Percentiles rank a stretch among this genome's conserved stretches.
Evolutionary conservation across 2,113 vertebrate species (phyloP).

Genomic region (Choloepus hoffmanni): DNA sequence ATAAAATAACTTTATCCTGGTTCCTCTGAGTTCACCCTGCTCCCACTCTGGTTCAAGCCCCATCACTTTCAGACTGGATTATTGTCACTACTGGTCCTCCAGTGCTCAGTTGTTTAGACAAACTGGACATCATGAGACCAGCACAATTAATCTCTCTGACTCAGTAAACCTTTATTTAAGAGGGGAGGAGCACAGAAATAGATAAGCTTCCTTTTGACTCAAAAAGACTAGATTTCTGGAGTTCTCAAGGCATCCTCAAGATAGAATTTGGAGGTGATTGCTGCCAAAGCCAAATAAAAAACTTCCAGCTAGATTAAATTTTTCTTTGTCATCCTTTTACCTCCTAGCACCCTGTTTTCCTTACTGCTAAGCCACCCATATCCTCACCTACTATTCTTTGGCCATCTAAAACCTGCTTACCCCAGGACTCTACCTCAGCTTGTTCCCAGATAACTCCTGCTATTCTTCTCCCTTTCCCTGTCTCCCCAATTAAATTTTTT

Average conservation of each 20-base stretch:
- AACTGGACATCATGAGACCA: not conserved
- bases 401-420: not conserved
- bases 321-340: not conserved
- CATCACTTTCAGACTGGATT: not conserved
- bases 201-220: conserved; percentile 26
- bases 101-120: not conserved
- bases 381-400: not conserved
- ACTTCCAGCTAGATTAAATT: not conserved
- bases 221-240: not conserved
- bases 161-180: not conserved
- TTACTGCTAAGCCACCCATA: not conserved
- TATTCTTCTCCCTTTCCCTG: not conserved
- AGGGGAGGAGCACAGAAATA: not conserved
- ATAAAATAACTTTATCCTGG: not conserved
- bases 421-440: not conserved
- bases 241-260: not conserved
- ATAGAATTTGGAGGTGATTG: not conserved
- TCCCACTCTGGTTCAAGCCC: not conserved
- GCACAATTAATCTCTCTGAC: not conserved
- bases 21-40: not conserved
- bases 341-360: not conserved
- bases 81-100: not conserved
- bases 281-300: conserved; percentile 15
- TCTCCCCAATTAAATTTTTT: not conserved
- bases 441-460: not conserved